Percentiles rank a stretch among this genome's conserved stretches.
phyloP scores from a whole-genome alignment of 1,140 invertebrate genomes.

The Platyscapa corneri region DNA sequence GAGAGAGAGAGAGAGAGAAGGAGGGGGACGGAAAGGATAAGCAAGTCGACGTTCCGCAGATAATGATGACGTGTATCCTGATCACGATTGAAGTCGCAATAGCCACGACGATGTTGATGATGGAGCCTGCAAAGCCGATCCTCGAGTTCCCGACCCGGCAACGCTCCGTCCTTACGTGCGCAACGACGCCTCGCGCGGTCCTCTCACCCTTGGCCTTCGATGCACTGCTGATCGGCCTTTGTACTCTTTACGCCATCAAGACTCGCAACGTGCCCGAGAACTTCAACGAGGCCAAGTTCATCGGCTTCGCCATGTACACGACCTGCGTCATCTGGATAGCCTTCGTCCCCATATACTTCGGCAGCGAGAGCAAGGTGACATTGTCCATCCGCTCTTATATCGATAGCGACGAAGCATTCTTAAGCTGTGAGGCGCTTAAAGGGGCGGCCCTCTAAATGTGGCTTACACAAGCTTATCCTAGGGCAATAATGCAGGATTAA shows the following conservation, averaged over 20 bases:
- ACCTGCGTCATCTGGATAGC: conserved; percentile 92
- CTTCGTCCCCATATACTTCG: conserved; percentile 90
- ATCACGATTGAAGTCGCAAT: conserved; percentile 83
- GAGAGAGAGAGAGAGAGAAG: background rate
- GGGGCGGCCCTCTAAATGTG: background rate
- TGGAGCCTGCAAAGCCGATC: conserved; percentile 80
- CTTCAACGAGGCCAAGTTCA: conserved; percentile 91
- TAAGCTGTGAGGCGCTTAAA: too few species aligned
- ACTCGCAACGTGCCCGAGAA: conserved; percentile 91
- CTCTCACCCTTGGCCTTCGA: conserved; percentile 87
- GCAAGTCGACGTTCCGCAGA: conserved; percentile 62
- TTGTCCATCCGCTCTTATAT: background rate
- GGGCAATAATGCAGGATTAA: background rate
- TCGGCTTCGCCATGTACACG: conserved; percentile 91
- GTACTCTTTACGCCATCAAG: conserved; percentile 90
- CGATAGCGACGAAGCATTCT: background rate
- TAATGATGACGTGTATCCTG: conserved; percentile 80
- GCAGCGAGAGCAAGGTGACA: conserved; percentile 80
- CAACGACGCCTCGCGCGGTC: conserved; percentile 81
- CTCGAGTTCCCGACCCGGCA: conserved; percentile 77
- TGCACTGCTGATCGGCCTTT: conserved; percentile 85
- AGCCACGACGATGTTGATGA: conserved; percentile 80
- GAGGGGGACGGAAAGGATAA: background rate
- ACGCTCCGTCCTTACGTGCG: conserved; percentile 80
- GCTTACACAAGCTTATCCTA: background rate